phyloP scores from a whole-genome alignment of 1,140 invertebrate species.

The Anagrus nilaparvatae region DNA sequence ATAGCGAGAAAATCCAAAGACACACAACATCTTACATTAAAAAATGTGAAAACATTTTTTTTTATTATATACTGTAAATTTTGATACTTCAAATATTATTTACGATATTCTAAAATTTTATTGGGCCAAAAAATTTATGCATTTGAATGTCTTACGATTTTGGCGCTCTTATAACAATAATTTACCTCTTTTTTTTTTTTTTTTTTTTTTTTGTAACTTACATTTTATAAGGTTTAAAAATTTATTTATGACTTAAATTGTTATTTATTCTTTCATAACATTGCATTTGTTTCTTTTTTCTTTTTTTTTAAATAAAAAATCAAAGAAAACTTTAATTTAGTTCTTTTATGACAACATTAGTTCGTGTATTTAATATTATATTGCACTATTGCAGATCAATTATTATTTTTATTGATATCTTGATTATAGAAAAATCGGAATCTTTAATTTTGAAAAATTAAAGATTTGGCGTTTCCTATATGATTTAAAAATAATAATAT shows the following conservation, averaged over 20 bases:
- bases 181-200: no score
- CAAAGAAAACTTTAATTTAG: slow-evolving; percentile 30
- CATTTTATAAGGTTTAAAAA: no score
- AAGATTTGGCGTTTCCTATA: no score
- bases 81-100: slow-evolving; percentile 13
- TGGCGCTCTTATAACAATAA: slow-evolving; percentile 40
- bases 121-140: slow-evolving; percentile 13
- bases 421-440: no score
- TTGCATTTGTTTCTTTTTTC: slow-evolving; percentile 21
- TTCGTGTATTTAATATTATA: no score
- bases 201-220: no score
- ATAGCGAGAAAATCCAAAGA: slow-evolving; percentile 43
- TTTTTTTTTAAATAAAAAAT: slow-evolving; percentile 20
- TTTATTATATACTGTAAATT: slow-evolving; percentile 11
- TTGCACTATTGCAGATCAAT: no score
- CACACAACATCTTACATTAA: no score
- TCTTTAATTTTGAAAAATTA: no score
- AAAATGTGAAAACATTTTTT: slow-evolving; percentile 11
- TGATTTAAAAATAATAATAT: no score
- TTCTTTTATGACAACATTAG: no score
- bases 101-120: slow-evolving; percentile 11
- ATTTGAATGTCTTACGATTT: slow-evolving; percentile 39
- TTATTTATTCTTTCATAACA: slow-evolving; percentile 26
- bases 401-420: no score
- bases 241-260: slow-evolving; percentile 32